phyloP scores from a whole-genome alignment of 2,888 invertebrate species.

The Ectemnius lituratus region DNA sequence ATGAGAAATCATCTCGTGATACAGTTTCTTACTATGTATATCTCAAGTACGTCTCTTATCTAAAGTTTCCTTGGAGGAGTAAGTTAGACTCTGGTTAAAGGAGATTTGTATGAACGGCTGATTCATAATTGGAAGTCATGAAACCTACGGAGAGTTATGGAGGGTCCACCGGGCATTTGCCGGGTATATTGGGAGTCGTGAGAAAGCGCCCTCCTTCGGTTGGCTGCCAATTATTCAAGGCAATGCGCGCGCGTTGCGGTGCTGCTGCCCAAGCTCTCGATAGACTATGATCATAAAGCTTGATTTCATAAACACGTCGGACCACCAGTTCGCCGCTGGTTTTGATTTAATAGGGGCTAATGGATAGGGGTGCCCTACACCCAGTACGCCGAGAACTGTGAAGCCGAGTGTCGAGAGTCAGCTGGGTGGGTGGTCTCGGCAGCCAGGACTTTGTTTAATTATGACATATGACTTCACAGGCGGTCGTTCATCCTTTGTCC shows the following conservation, averaged over 20 bases:
- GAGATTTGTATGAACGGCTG: too few relatives aligned
- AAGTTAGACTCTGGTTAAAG: too few relatives aligned
- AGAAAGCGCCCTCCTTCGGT: neutral
- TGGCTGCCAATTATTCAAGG: neutral
- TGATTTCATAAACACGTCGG: conserved; percentile 63
- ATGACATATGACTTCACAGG: conserved; percentile 64
- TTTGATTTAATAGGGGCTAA: conserved; percentile 73
- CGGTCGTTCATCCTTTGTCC: conserved; percentile 16
- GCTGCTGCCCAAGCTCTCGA: conserved; percentile 1
- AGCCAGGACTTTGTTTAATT: conserved; percentile 65
- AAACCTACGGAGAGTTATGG: neutral
- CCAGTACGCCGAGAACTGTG: too few relatives aligned
- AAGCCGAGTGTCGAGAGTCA: conserved; percentile 14
- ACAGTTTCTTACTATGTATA: too few relatives aligned
- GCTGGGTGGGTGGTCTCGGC: conserved; percentile 72
- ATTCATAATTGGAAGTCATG: neutral
- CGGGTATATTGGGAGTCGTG: conserved; percentile 4
- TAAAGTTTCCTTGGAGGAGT: too few relatives aligned
- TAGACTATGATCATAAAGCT: conserved; percentile 49
- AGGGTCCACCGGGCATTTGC: neutral
- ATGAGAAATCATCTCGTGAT: too few relatives aligned
- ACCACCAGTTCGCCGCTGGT: conserved; percentile 52
- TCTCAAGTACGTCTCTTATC: too few relatives aligned
- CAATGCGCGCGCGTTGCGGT: neutral
- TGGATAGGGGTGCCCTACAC: conserved; percentile 67